Evolutionary conservation across 1,140 invertebrate genomes (phyloP).

Genomic region (Thalassaphorura encarpata): DNA sequence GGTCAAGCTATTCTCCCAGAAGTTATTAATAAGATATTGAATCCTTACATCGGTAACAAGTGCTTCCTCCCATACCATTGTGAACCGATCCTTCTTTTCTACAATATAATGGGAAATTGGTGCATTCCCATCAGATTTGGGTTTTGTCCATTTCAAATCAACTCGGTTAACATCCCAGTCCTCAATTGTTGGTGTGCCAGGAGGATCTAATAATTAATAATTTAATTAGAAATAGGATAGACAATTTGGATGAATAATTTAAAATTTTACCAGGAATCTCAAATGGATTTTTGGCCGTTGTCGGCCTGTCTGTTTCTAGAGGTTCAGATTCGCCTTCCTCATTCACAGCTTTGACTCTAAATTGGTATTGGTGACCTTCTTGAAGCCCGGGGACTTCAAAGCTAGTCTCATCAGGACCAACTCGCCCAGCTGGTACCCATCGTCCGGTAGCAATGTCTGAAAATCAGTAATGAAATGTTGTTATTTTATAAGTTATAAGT

Average conservation of each 20-base stretch:
- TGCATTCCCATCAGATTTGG: slow-evolving; percentile 79
- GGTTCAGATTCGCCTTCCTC: slow-evolving; percentile 96
- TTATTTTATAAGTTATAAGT: no score
- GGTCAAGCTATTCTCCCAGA: no score
- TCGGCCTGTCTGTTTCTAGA: slow-evolving; percentile 71
- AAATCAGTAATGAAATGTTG: no score
- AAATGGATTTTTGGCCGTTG: slow-evolving; percentile 87
- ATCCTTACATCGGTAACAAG: slow-evolving; percentile 67
- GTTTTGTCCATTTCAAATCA: slow-evolving; percentile 85
- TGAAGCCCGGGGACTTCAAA: slow-evolving; percentile 75
- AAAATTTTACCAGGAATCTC: slow-evolving; percentile 38
- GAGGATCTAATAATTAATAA: slow-evolving; percentile 49
- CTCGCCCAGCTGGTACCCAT: slow-evolving; percentile 82
- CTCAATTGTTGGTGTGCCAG: slow-evolving; percentile 72
- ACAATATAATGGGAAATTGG: slow-evolving; percentile 93
- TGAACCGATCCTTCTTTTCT: slow-evolving; percentile 91
- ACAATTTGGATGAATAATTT: no score
- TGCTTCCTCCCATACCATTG: slow-evolving; percentile 77
- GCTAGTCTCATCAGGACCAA: slow-evolving; percentile 62
- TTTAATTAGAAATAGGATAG: slow-evolving; percentile 38
- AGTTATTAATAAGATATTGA: no score
- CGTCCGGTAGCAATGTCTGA: slow-evolving; percentile 84
- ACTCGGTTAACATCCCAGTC: slow-evolving; percentile 92
- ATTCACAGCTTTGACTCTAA: slow-evolving; percentile 95
- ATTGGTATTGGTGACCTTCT: slow-evolving; percentile 91